Evolutionary conservation across 2,113 vertebrate genomes (phyloP), one percentile per base, ranked within the genome.

Genomic region (Chroicocephalus ridibundus): DNA sequence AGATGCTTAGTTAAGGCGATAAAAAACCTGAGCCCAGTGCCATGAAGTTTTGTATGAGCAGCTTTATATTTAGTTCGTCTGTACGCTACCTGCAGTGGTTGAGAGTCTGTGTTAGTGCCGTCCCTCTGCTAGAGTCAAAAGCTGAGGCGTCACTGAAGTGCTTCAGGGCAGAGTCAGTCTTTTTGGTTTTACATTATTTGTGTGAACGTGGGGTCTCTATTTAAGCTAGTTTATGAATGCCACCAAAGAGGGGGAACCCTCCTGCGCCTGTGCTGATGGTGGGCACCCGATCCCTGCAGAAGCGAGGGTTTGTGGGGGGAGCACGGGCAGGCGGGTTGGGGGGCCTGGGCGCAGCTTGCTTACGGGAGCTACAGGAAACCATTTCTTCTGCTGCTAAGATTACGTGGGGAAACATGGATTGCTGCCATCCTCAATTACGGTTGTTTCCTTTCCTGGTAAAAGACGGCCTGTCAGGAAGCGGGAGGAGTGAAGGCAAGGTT

Each of bases 361-460:
- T 74, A 16, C 1, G 0, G 68, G 47, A 75, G 46, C 88, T 91
- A 32, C 86, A 82, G 86, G 95, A 95, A 96, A 51, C 27, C 18
- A 24, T 46, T 88, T 83, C 85, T 96, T 36, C 88, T 85, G 66
- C 74, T 83, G 86, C 81, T 87, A 8, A 78, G 81, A 90, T 87
- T 94, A 54, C 38, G 11, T 54, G 69, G 79, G 79, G 49, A 90
- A 83, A 57, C 25, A 75, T 92, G 93, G 92, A 80, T 70, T 71
- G 69, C 75, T 96, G 89, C 79, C 92, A 82, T 55, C 54, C 47
- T 94, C 69, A 60, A 32, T 96, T 92, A 66, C 0, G 5, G 82
- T 83, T 77, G 76, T 88, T 97, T 86, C 92, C 89, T 91, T 70
- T 82, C 66, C 87, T 79, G 82, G 90, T 86, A 91, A 93, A 85